Base-by-base conservation (phyloP, 2,113 vertebrate genomes). In the Boulengeromyrus knoepffleri region DNA sequence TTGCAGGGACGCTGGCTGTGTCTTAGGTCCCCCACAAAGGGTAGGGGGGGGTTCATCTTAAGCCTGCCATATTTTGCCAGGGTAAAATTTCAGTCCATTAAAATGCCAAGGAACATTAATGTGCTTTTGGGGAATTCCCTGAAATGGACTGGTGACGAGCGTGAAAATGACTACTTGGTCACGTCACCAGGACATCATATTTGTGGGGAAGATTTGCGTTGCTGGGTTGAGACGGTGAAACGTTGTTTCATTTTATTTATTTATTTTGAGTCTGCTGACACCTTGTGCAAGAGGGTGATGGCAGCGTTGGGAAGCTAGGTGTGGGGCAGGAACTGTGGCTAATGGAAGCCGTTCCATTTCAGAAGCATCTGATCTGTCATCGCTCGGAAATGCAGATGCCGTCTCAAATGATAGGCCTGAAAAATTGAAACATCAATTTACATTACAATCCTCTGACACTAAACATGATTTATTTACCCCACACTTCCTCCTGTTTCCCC, bases 371-470 rank as follows among this genome's bases (percentile, higher is more conserved):
- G 50, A 52, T 53, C 47, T 53, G 46, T 6, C 84, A 50, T 86
- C n/a, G 21, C 84, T 31, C 27, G 45, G 47, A 86, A 86, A 86
- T 86, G 84, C 84, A 86, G 45, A 86, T 86, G 21, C 19, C n/a
- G 5, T 42, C 45, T 86, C n/a, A 86, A 86, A 50, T 49, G 45
- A 80, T 86, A 86, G 47, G 84, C 45, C 24, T 31, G 46, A 86
- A 86, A 86, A 86, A 86, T 86, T 86, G 84, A 86, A 86, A 86
- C 86, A 56, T 88, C 87, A 58, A 31, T 88, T 62, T 88, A 46
- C 47, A 66, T 88, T 88, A 88, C 56, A 46, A 66, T 88, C 53
- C 53, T 66, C 19, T 47, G 47, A 87, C 85, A 53, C 24, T 31
- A 74, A 70, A n/a, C 27, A 46, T 15, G 49, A 66, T 88, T 88